Evolutionary conservation across 2,797 vertebrate genomes (phyloP).

Genomic region (Tokudaia tokunoshimensis): DNA sequence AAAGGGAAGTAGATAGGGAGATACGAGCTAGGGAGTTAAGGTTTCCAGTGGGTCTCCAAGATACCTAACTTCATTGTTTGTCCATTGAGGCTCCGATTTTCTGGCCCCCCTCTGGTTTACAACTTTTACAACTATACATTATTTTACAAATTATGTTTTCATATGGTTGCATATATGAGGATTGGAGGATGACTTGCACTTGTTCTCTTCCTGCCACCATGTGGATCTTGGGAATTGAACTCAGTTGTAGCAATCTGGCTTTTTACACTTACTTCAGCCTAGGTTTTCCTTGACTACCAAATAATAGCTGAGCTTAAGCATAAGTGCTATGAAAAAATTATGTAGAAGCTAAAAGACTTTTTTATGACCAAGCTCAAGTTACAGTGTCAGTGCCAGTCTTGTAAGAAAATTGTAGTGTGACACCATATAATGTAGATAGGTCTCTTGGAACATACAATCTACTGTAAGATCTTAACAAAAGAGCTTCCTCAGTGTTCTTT

Average conservation of each 20-base stretch:
- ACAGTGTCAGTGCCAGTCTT: background rate
- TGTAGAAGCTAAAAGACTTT: background rate
- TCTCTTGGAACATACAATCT: background rate
- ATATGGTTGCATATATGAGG: background rate
- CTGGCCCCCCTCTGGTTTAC: background rate
- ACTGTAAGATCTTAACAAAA: background rate
- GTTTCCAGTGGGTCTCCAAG: background rate
- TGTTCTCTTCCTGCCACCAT: background rate
- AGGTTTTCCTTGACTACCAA: background rate
- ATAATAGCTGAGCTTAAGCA: background rate
- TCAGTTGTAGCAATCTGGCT: background rate
- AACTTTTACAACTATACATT: background rate
- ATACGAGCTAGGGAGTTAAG: background rate
- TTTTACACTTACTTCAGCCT: background rate
- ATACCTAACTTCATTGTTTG: background rate
- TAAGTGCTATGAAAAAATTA: background rate
- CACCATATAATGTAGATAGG: background rate
- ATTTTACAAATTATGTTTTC: background rate
- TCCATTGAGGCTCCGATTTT: background rate
- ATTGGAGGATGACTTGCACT: background rate
- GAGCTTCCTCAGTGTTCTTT: slow-evolving; percentile 30
- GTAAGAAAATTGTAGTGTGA: background rate
- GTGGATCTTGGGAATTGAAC: background rate
- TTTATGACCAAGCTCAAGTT: background rate
- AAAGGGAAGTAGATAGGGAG: fast-evolving